Evolutionary conservation across 2,113 vertebrate genomes (phyloP).

Genomic region (Passer montanus): DNA sequence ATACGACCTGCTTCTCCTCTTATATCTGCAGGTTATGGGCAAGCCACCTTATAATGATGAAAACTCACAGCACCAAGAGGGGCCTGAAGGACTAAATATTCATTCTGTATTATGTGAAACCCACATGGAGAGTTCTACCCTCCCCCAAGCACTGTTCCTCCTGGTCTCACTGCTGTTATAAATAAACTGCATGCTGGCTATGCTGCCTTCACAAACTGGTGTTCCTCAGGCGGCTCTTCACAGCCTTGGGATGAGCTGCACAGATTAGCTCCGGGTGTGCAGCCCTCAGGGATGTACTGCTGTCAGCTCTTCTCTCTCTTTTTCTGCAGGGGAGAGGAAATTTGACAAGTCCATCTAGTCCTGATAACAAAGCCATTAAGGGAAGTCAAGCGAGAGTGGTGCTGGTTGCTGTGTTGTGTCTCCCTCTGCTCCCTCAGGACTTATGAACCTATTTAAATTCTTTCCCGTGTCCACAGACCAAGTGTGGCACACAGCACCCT

Average conservation of each 20-base stretch:
- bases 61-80: neutral
- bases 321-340: neutral
- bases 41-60: neutral
- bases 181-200: neutral
- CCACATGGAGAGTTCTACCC: neutral
- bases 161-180: neutral
- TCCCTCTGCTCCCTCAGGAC: neutral
- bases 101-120: neutral
- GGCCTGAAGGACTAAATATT: neutral
- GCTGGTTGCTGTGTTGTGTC: neutral
- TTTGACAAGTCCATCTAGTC: conserved; percentile 6
- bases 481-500: neutral
- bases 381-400: neutral
- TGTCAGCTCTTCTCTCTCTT: conserved; percentile 1
- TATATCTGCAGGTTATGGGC: neutral
- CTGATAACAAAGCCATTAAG: conserved; percentile 2
- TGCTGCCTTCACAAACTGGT: neutral
- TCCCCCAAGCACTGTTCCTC: neutral
- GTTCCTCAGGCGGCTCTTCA: neutral
- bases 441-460: neutral
- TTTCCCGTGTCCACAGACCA: neutral
- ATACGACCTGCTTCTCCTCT: neutral
- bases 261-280: neutral
- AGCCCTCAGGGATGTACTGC: neutral
- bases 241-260: conserved; percentile 11